These are phyloP conservation scores for Leptinotarsa undecemlineata DNA, from an alignment of 1,140 invertebrate genomes.

Conservation along the genomic window DNA sequence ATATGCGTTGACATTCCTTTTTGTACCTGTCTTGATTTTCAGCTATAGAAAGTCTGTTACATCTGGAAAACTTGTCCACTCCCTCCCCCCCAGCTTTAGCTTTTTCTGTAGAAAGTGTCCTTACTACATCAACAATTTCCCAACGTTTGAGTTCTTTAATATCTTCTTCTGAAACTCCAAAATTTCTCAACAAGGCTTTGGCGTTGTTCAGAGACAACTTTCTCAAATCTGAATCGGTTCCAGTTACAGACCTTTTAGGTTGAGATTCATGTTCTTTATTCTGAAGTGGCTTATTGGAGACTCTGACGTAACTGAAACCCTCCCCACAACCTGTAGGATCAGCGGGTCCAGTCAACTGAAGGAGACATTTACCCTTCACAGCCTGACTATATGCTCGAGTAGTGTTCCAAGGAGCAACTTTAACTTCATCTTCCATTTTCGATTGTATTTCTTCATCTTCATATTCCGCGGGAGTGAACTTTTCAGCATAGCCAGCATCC, in stretches of 20 bases:
- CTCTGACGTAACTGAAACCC: slow-evolving; percentile 92
- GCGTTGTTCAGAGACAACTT: slow-evolving; percentile 94
- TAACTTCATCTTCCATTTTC: slow-evolving; percentile 98
- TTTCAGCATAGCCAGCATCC: slow-evolving; percentile 98
- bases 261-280: slow-evolving; percentile 87
- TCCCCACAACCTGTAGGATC: slow-evolving; percentile 97
- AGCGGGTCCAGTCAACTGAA: slow-evolving; percentile 92
- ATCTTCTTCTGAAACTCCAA: slow-evolving; percentile 97
- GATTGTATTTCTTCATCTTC: slow-evolving; percentile 96
- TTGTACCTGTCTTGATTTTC: slow-evolving; percentile 99
- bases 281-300: slow-evolving; percentile 94
- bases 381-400: slow-evolving; percentile 95
- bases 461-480: slow-evolving; percentile 96
- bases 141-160: slow-evolving; percentile 97
- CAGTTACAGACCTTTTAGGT: slow-evolving; percentile 95
- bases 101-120: slow-evolving; percentile 97
- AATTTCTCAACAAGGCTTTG: slow-evolving; percentile 92
- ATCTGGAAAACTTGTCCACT: slow-evolving; percentile 98
- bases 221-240: slow-evolving; percentile 97
- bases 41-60: slow-evolving; percentile 96
- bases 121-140: slow-evolving; percentile 99
- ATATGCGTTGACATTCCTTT: slow-evolving; percentile 98
- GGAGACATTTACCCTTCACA: slow-evolving; percentile 94
- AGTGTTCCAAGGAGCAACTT: slow-evolving; percentile 91
- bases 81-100: slow-evolving; percentile 97